phyloP scores from a whole-genome alignment of 2,113 vertebrate species.

The Notothenia rossii region DNA sequence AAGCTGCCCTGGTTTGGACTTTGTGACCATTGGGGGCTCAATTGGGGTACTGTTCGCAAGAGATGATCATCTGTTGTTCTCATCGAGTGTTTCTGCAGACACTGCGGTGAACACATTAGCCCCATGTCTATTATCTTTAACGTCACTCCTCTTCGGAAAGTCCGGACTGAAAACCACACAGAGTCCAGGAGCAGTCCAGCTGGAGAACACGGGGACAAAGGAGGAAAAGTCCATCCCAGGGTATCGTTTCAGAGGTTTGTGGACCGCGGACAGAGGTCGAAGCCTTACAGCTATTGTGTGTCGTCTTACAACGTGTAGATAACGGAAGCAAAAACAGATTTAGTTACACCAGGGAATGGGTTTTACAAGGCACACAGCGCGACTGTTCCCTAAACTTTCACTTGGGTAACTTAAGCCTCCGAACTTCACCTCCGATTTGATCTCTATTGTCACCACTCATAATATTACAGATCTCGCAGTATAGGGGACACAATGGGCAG shows the following conservation, averaged over 20 bases:
- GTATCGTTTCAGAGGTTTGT: constrained; percentile 46
- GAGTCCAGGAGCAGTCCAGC: constrained; percentile 42
- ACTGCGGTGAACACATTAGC: constrained; percentile 56
- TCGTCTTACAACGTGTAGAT: constrained; percentile 53
- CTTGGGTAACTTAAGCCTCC: constrained; percentile 64
- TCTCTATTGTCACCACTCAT: constrained; percentile 61
- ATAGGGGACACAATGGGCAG: constrained; percentile 59
- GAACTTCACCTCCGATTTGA: constrained; percentile 62
- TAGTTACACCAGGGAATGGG: constrained; percentile 47
- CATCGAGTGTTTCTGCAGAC: constrained; percentile 59
- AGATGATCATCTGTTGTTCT: constrained; percentile 65
- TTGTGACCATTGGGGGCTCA: constrained; percentile 17
- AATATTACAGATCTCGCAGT: constrained; percentile 64
- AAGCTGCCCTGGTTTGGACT: constrained; percentile 40
- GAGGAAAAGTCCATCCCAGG: constrained; percentile 55
- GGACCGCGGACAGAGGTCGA: constrained; percentile 54
- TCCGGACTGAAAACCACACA: constrained; percentile 52
- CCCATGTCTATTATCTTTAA: constrained; percentile 52
- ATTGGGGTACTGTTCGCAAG: constrained; percentile 30
- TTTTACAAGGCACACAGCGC: constrained; percentile 35
- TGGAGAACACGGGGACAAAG: constrained; percentile 38
- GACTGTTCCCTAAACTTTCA: constrained; percentile 58
- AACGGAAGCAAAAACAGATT: constrained; percentile 63
- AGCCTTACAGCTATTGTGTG: constrained; percentile 61
- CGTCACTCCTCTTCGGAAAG: constrained; percentile 61